A percentile compares a stretch with the other conserved stretches of the same genome.
Evolutionary conservation across 2,113 vertebrate genomes (phyloP).

Genomic region (Pelecanus crispus): DNA sequence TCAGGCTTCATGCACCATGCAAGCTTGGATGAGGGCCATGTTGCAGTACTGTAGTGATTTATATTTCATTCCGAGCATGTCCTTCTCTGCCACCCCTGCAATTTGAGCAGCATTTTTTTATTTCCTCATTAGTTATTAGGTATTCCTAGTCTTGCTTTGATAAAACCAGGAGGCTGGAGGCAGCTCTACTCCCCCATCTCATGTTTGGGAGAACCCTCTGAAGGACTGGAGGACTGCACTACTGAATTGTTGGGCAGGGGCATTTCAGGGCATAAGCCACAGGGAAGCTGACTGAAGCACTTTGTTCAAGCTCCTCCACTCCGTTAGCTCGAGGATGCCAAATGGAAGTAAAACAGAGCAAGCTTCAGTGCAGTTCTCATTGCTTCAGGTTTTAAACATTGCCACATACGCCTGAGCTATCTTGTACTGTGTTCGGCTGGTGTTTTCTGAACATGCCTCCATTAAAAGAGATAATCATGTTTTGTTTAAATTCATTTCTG

Average conservation of each 20-base stretch:
- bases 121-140: not conserved
- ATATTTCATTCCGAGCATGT: not conserved
- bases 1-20: not conserved
- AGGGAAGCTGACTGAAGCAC: slow-evolving; percentile 1
- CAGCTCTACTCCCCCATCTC: not conserved
- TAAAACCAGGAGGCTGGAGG: not conserved
- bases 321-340: not conserved
- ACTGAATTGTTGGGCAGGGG: not conserved
- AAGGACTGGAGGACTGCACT: not conserved
- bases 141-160: not conserved
- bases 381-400: not conserved
- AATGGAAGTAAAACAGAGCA: slow-evolving; percentile 6
- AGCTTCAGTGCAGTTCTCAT: not conserved
- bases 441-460: not conserved
- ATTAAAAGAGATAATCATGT: not conserved
- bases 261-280: slow-evolving; percentile 33
- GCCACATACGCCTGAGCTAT: not conserved
- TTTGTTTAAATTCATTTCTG: slow-evolving; percentile 1
- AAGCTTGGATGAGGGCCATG: not conserved
- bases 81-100: not conserved
- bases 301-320: slow-evolving; percentile 13
- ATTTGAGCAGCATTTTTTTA: not conserved
- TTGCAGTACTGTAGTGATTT: not conserved
- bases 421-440: not conserved
- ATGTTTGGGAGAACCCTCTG: not conserved